Percentiles rank a stretch among this genome's conserved stretches.
Evolutionary conservation across 2,888 invertebrate species (phyloP).

Genomic region (Xanthostigma xanthostigma): DNA sequence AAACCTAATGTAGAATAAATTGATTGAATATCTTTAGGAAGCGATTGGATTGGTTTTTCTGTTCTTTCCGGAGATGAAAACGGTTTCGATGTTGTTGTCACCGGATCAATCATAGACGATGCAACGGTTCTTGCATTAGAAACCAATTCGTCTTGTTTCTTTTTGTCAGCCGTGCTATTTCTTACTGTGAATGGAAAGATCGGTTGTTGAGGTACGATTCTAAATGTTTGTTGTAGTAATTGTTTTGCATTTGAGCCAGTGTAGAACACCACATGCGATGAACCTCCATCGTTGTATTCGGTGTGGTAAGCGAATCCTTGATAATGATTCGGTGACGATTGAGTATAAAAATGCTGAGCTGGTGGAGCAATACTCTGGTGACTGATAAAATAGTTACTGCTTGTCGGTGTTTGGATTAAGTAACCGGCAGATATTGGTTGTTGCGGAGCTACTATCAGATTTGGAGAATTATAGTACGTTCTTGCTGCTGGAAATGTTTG

Average conservation of each 20-base stretch:
- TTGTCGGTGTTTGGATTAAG: too few relatives aligned
- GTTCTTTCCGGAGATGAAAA: too few relatives aligned
- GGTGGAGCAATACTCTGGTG: too few relatives aligned
- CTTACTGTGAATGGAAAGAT: background rate
- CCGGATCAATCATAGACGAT: conserved; percentile 17
- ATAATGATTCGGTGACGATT: conserved; percentile 7
- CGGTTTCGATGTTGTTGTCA: conserved; percentile 5
- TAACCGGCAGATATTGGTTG: too few relatives aligned
- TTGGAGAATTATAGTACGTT: too few relatives aligned
- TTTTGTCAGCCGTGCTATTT: background rate
- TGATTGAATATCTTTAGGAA: too few relatives aligned
- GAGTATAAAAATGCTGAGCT: too few relatives aligned
- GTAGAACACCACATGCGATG: conserved; percentile 20
- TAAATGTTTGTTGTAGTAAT: conserved; percentile 3
- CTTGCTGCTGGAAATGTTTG: too few relatives aligned
- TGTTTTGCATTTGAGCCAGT: conserved; percentile 17
- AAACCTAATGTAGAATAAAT: too few relatives aligned
- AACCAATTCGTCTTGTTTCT: background rate
- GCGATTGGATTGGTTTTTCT: too few relatives aligned
- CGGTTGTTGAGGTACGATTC: conserved; percentile 3
- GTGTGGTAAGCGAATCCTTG: conserved; percentile 22
- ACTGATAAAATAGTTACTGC: too few relatives aligned
- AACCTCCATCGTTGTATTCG: conserved; percentile 18
- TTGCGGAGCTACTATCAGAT: too few relatives aligned
- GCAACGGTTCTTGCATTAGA: conserved; percentile 15